Conservation (phyloP, 2,888 invertebrate genomes). For the Ornithoptera priamus region DNA sequence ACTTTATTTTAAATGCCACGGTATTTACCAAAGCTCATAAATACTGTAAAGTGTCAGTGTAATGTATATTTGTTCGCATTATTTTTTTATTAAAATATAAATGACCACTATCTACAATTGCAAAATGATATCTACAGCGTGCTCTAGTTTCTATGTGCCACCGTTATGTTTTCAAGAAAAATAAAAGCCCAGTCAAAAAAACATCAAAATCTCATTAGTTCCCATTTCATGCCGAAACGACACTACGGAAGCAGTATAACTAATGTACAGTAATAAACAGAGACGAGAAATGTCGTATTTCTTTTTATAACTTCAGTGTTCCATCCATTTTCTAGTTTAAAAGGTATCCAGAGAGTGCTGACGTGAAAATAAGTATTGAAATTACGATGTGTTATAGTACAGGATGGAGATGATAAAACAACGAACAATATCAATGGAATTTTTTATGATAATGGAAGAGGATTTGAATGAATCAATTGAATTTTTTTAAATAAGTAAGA, state of each 20-base stretch:
- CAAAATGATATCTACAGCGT: constrained; percentile 18
- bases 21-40: no score
- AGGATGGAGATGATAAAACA: constrained; percentile 12
- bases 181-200: constrained; percentile 80
- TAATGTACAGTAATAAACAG: constrained; percentile 79
- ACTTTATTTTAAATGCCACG: no score
- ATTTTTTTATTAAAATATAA: neutral
- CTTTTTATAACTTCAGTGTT: constrained; percentile 76
- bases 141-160: constrained; percentile 25
- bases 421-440: neutral
- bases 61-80: no score
- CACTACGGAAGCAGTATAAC: constrained; percentile 80
- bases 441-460: neutral
- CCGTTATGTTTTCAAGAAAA: constrained; percentile 65
- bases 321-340: constrained; percentile 73
- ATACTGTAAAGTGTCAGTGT: no score
- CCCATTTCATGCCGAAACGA: constrained; percentile 78
- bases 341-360: constrained; percentile 60
- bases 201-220: constrained; percentile 81
- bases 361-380: constrained; percentile 43
- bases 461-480: neutral
- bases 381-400: constrained; percentile 17
- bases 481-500: no score
- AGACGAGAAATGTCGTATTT: constrained; percentile 76
- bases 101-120: neutral